Evolutionary conservation across 2,888 invertebrate genomes (phyloP).

Genomic region (Rhagophthalmus giganteus): DNA sequence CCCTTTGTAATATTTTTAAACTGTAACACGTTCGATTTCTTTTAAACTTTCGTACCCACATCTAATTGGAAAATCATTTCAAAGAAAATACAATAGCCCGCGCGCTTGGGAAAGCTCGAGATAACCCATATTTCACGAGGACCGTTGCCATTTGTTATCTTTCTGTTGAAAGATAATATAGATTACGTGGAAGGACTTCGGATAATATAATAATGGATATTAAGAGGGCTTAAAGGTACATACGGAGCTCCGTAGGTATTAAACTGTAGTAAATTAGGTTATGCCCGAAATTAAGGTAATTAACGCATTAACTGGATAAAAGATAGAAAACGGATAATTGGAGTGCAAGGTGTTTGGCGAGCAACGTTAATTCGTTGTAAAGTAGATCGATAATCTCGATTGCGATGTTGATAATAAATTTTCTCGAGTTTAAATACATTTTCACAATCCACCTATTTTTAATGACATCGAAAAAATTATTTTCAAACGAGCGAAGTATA

Average conservation of each 20-base stretch:
- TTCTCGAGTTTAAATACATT: neutral
- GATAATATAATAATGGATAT: constrained; percentile 38
- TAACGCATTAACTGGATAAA: neutral
- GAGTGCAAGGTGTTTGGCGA: neutral
- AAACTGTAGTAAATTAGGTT: constrained; percentile 11
- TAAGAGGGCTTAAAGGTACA: constrained; percentile 26
- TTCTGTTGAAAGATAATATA: constrained; percentile 45
- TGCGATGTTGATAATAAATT: too few species aligned
- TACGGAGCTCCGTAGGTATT: constrained; percentile 9
- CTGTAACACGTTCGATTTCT: neutral
- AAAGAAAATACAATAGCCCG: constrained; percentile 13
- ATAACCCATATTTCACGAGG: constrained; percentile 39
- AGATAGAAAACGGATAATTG: neutral
- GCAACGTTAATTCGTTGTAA: neutral
- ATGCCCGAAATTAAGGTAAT: neutral
- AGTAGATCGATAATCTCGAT: too few species aligned
- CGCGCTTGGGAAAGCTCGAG: constrained; percentile 24
- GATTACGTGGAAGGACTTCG: constrained; percentile 43
- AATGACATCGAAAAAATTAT: too few species aligned
- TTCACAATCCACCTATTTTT: too few species aligned
- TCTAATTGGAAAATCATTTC: constrained; percentile 12
- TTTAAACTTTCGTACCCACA: too few species aligned
- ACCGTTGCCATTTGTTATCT: constrained; percentile 42
- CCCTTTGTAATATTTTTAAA: neutral
- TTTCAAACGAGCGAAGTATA: too few species aligned